A percentile compares a stretch with the other conserved stretches of the same genome.
phyloP scores from a whole-genome alignment of 1,140 invertebrate genomes.

The Lineus longissimus region DNA sequence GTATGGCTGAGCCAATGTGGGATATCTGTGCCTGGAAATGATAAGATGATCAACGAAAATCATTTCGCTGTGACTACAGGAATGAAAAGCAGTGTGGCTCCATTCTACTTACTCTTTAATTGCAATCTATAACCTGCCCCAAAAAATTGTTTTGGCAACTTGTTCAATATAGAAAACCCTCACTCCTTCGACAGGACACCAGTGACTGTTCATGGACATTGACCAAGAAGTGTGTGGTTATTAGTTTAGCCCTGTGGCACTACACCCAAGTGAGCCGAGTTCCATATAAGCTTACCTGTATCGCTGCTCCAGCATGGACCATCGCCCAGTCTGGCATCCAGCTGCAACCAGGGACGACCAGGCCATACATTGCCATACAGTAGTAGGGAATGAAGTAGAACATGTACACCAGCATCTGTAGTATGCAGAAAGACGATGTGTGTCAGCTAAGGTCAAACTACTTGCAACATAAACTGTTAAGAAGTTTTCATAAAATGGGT shows the following conservation, averaged over 20 bases:
- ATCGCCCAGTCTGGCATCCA: slow-evolving; percentile 39
- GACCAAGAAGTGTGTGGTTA: too few species aligned
- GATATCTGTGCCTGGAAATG: slow-evolving; percentile 35
- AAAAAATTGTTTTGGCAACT: too few species aligned
- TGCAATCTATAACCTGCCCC: neutral
- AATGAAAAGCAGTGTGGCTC: too few species aligned
- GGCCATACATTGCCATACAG: slow-evolving; percentile 25
- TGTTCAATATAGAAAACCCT: too few species aligned
- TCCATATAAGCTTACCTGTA: slow-evolving; percentile 25
- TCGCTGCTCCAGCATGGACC: slow-evolving; percentile 39
- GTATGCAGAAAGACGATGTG: slow-evolving; percentile 6
- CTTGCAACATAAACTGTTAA: neutral
- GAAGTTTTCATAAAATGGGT: neutral
- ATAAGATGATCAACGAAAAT: neutral
- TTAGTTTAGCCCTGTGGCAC: neutral
- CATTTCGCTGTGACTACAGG: neutral
- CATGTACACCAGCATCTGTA: slow-evolving; percentile 38
- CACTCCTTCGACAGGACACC: too few species aligned
- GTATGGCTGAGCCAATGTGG: slow-evolving; percentile 35
- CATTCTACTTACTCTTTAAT: neutral
- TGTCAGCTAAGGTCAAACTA: neutral
- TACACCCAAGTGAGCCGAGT: neutral
- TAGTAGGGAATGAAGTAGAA: slow-evolving; percentile 36
- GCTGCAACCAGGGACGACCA: slow-evolving; percentile 24
- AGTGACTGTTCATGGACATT: too few species aligned